Conservation (phyloP, 2,797 vertebrate genomes). For the Eurystomus glaucurus region DNA sequence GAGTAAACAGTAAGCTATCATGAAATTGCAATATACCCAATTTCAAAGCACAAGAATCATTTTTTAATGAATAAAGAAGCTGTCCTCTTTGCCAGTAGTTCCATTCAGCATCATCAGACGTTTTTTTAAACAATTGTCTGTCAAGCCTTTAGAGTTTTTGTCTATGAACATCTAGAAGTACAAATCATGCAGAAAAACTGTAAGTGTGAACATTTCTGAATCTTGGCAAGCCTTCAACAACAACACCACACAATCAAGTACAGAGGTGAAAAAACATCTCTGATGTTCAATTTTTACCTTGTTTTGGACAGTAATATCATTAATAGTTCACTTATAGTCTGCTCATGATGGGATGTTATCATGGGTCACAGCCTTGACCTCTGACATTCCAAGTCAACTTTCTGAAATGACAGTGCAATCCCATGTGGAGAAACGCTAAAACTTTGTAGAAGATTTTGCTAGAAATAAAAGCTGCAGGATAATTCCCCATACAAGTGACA, state of each 20-base stretch:
- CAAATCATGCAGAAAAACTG: conserved; percentile 20
- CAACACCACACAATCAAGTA: not conserved
- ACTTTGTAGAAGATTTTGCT: not conserved
- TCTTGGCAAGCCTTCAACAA: not conserved
- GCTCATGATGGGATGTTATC: not conserved
- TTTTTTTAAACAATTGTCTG: not conserved
- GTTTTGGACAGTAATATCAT: not conserved
- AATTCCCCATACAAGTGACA: not conserved
- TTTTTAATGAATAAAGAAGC: conserved; percentile 22
- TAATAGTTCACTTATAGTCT: not conserved
- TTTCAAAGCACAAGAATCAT: conserved; percentile 25
- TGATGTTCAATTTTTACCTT: not conserved
- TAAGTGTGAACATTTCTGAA: not conserved
- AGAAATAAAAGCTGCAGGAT: not conserved
- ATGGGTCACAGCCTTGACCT: not conserved
- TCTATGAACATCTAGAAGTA: not conserved
- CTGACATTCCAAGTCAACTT: not conserved
- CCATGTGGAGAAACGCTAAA: not conserved
- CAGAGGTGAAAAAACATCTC: not conserved
- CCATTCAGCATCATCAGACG: not conserved
- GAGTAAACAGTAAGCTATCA: conserved; percentile 6
- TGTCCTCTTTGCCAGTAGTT: conserved; percentile 21
- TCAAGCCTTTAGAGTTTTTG: not conserved
- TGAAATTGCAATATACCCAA: not conserved
- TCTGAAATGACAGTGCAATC: not conserved